Evolutionary conservation across 2,113 vertebrate genomes (phyloP), one percentile per base, ranked within the genome.

Genomic region (Cacatua alba): DNA sequence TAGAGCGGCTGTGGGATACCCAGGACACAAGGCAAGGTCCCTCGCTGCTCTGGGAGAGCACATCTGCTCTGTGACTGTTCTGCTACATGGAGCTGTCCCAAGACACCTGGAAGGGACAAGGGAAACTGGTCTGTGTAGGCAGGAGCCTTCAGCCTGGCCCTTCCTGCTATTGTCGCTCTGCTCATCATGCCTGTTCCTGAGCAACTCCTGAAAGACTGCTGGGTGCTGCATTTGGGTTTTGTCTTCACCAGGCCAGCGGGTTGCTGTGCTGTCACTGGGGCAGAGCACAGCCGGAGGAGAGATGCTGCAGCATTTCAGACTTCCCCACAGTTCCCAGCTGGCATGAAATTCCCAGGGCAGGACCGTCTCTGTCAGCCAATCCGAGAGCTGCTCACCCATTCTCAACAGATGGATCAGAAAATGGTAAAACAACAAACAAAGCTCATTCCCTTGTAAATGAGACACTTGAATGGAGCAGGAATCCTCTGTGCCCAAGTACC

Each of bases 21-120:
- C 2, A 4, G 55, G 68, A 37, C 63, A 19, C 0, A 0, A 7
- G 28, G 11, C 7, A n/a, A 65, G 31, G 41, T 19, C 39, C 18
- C 12, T n/a, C 62, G 31, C 51, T 77, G 53, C 72, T 60, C 43
- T 43, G 31, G 39, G 33, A 43, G 3, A 72, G 69, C 43, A 68
- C 26, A 33, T 68, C 35, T 88, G 51, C 60, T 77, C 70, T 62
- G 46, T 68, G 49, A 44, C 52, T 33, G 17, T 72, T 64, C 69
- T 92, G 59, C 65, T 82, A 18, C 57, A 20, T 21, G 24, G 52
- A n/a, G 11, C n/a, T 41, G 19, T 44, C 84, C 68, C 63, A 77
- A 37, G 48, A 39, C 14, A 51, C 79, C 68, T 77, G 71, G 74
- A 77, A 88, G 59, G 48, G n/a, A 59, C 48, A 63, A 52, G n/a